phyloP scores from a whole-genome alignment of 2,113 vertebrate genomes.

The Corythoichthys intestinalis region DNA sequence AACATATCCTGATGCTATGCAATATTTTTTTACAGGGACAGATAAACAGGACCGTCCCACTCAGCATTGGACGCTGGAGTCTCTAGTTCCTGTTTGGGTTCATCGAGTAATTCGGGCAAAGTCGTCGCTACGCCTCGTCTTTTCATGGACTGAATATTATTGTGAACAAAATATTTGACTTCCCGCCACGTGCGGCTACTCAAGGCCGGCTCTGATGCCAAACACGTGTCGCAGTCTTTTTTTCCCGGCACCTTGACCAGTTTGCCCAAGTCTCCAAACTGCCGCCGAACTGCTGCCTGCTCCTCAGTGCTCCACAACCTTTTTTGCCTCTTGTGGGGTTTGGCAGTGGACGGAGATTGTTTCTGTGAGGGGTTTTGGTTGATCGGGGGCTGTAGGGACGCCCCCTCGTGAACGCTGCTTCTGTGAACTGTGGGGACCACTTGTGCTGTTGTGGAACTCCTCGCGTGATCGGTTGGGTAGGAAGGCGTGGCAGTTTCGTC shows the following conservation, averaged over 20 bases:
- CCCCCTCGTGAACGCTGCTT: conserved; percentile 18
- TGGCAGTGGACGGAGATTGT: conserved; percentile 2
- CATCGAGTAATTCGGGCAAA: conserved; percentile 23
- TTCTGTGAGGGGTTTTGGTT: conserved; percentile 14
- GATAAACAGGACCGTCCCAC: conserved; percentile 65
- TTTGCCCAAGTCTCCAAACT: conserved; percentile 58
- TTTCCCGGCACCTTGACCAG: conserved; percentile 66
- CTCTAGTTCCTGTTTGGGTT: conserved; percentile 38
- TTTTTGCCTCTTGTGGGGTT: conserved; percentile 57
- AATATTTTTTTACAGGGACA: conserved; percentile 52
- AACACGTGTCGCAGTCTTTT: conserved; percentile 65
- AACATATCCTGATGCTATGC: conserved; percentile 23
- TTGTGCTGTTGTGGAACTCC: conserved; percentile 33
- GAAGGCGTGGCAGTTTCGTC: conserved; percentile 35
- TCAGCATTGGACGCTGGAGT: conserved; percentile 32
- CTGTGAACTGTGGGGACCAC: conserved; percentile 54
- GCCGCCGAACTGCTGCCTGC: conserved; percentile 59
- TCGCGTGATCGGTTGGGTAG: conserved; percentile 29
- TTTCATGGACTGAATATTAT: conserved; percentile 62
- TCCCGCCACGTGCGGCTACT: conserved; percentile 63
- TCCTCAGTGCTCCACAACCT: conserved; percentile 60
- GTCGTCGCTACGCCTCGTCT: conserved; percentile 38
- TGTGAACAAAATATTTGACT: conserved; percentile 68
- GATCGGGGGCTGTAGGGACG: neutral
- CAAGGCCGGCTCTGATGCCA: conserved; percentile 61